A percentile compares a stretch with the other conserved stretches of the same genome.
phyloP scores from a whole-genome alignment of 2,888 invertebrate species.

The Pimpla rufipes region DNA sequence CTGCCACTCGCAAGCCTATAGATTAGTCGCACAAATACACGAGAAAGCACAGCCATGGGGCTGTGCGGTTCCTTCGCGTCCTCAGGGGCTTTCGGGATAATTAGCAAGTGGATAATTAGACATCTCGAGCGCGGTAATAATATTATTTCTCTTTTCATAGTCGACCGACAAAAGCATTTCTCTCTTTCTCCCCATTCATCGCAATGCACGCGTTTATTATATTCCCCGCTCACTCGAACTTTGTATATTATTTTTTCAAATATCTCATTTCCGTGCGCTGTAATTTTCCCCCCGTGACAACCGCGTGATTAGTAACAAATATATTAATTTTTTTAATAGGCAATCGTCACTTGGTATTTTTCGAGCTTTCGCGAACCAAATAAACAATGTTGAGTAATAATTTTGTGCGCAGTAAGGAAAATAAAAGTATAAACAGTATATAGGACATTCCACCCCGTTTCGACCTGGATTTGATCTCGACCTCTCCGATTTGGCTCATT shows the following conservation, averaged over 20 bases:
- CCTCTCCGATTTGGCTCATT: no score
- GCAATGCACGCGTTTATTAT: neutral
- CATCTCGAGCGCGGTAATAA: constrained; percentile 26
- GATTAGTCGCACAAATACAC: neutral
- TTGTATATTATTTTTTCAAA: neutral
- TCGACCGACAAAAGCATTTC: neutral
- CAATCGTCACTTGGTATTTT: no score
- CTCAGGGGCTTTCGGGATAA: constrained; percentile 1
- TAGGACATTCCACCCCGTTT: no score
- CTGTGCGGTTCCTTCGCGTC: neutral
- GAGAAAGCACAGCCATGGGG: constrained; percentile 6
- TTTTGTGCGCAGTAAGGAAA: no score
- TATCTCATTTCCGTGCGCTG: no score
- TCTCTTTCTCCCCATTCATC: neutral
- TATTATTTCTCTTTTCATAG: constrained; percentile 6
- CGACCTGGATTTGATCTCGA: no score
- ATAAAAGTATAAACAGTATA: no score
- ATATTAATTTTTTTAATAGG: no score
- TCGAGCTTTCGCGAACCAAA: no score
- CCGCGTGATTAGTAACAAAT: no score
- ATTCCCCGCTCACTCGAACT: neutral
- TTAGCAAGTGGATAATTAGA: constrained; percentile 41
- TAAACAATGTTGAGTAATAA: no score
- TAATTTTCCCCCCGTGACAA: no score
- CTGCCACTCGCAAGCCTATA: constrained; percentile 7